Base-by-base conservation (phyloP, 2,113 vertebrate genomes). In the Laterallus jamaicensis region DNA sequence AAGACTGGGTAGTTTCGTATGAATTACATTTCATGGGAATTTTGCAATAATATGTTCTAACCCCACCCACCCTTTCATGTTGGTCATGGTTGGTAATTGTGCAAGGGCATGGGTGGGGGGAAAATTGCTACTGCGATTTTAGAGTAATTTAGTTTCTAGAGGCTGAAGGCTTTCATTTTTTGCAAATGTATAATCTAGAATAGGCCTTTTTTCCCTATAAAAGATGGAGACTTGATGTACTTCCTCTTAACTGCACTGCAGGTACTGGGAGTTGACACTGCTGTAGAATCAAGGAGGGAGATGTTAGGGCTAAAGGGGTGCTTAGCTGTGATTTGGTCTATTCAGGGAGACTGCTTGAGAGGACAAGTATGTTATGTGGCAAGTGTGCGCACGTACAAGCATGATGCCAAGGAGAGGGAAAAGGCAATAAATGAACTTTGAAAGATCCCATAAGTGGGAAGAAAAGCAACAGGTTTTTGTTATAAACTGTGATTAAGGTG, bases 11-110 rank as follows among this genome's bases (percentile, higher is more conserved):
- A 92, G 81, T 80, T 94, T 95, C 73, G 10, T 64, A 91, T 37
- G 59, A 96, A 92, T 75, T 82, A 74, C 77, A 84, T 95, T 96
- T 96, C 93, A 84, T 95, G 92, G 40, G 92, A 96, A 95, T 94
- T 92, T 94, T 93, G 39, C 75, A 95, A 86, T 86, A 92, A 91
- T 95, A 70, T 50, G 10, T 76, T 89, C 66, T 89, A 94, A 94
- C 93, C 19, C 91, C 94, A 95, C 96, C 97, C 89, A 87, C 32
- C 3, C 91, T 92, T 96, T 95, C 67, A 96, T 94, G 95, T 92
- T 90, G 94, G 44, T 81, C 84, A 82, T 40, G 50, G 62, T 21
- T 79, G 89, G 86, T 69, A 96, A 95, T 93, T 96, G 85, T 84
- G 80, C 54, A 95, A 94, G 28, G 69, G 47, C 59, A 86, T 82